Percentiles rank a stretch among this genome's conserved stretches.
Evolutionary conservation across 2,888 invertebrate genomes (phyloP).

Genomic region (Drosophila limbata): DNA sequence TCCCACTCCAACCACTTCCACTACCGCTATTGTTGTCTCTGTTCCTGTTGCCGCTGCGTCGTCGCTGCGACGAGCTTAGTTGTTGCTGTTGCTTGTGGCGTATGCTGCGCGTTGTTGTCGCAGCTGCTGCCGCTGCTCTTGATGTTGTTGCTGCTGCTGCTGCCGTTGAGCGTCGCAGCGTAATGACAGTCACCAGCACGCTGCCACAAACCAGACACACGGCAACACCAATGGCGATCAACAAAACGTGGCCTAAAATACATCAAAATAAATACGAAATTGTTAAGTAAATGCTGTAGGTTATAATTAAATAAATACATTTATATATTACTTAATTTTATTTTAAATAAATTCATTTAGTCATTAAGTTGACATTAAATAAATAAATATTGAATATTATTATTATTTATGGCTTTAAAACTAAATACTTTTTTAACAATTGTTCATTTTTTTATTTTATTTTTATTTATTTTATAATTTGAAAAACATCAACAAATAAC

Average conservation of each 20-base stretch:
- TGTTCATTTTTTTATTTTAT: no score
- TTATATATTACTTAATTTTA: background rate
- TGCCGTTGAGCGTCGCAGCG: conserved; percentile 66
- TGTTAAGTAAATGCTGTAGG: conserved; percentile 4
- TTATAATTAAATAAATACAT: background rate
- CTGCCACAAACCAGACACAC: conserved; percentile 82
- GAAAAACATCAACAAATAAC: no score
- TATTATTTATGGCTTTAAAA: no score
- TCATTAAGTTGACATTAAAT: no score
- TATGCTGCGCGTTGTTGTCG: conserved; percentile 49
- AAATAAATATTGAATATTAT: no score
- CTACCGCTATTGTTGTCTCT: conserved; percentile 52
- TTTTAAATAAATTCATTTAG: no score
- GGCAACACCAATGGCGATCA: conserved; percentile 82
- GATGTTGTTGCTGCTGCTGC: conserved; percentile 53
- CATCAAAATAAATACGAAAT: background rate
- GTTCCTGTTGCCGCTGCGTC: conserved; percentile 52
- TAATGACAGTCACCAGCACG: conserved; percentile 80
- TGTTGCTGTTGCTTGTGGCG: conserved; percentile 45
- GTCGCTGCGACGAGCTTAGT: conserved; percentile 67
- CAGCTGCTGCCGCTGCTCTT: conserved; percentile 8
- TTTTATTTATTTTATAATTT: no score
- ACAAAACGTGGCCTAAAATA: conserved; percentile 77
- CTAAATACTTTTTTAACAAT: no score
- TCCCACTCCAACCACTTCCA: conserved; percentile 46